Evolutionary conservation across 2,113 vertebrate species (phyloP), one percentile per base, ranked within the genome.

Genomic region (Porphyrio hochstetteri): DNA sequence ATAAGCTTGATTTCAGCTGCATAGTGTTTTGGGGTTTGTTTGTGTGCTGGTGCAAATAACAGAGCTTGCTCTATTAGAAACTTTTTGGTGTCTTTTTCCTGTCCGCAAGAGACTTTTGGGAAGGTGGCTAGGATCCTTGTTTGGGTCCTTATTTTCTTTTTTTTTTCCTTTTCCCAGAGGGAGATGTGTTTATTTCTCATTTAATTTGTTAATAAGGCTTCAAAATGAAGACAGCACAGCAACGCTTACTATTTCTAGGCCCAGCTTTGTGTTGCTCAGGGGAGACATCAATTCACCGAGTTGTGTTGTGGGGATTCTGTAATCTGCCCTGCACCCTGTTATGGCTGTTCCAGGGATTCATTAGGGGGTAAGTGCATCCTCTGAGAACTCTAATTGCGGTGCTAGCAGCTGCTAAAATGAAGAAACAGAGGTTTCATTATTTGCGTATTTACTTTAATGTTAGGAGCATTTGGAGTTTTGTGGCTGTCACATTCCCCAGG

Each of bases 281-380:
- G 88, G 95, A 96, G 74, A 86, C 83, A 92, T 96, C 88, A 91
- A 3, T 84, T 91, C 74, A 48, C 28, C 1, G 4, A 79, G 28
- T 21, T 87, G 86, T 50, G 69, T 55, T 35, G 65, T 91, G 95
- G 88, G 93, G 95, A 95, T 96, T 95, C 84, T 65, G 40, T 87
- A 85, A 82, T 95, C 81, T 95, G 60, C 81, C 91, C 55, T 94
- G 95, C 93, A 96, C 93, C 95, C 95, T 91, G 88, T 94, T 96
- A 91, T 2, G n/a, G 42, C 57, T 70, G 65, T 96, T 85, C 55
- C 77, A 88, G 86, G 88, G 86, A 96, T 87, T 96, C 93, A 92
- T 96, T 96, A 91, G 83, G 86, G 93, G 71, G 31, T 67, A 91
- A 85, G 63, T 85, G 55, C 31, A 29, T 95, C 91, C 92, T 93